Evolutionary conservation across 1,140 invertebrate genomes (phyloP), one percentile per base, ranked within the genome.

Genomic region (Trypoxylus dichotomus): DNA sequence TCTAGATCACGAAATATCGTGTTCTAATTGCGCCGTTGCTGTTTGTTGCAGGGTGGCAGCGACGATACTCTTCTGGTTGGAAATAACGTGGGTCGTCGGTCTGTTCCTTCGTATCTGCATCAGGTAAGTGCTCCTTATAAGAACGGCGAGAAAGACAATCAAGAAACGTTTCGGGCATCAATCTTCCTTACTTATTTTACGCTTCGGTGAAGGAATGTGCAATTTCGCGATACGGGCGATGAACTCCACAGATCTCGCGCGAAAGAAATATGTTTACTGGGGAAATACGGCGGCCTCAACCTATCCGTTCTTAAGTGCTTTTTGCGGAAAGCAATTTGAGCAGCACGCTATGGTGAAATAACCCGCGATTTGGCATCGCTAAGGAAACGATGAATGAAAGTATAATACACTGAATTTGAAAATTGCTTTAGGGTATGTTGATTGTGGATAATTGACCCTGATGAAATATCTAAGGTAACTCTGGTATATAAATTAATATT

Each of bases 131-230:
- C 60, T 24, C 27, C 47, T 2, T 58, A 21, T 13, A 10, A 13
- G 47, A n/a, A 29, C 19, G 13, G 47, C 1, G 19, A 19, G 6
- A 54, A 19, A 54, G 47, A 29, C 21, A 29, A 68, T 3, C 21
- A 10, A 25, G 27, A 15, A 54, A 54, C 19, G 47, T 68, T 68
- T 25, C 60, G 15, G 60, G 11, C 60, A 68, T 68, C 60, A 68
- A 68, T 68, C 27, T 29, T n/a, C 2, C 24, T 68, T 68, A 68
- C 60, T 29, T 68, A 54, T 54, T 54, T 54, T 54, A 54, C 60
- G 27, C 60, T 68, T 24, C 24, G 21, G 24, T 15, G 47, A 19
- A 5, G 15, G 60, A 24, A 68, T 68, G 60, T 29, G 60, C 60
- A 68, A 68, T 68, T 68, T 54, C 60, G 60, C 60, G 60, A 13